phyloP scores from a whole-genome alignment of 2,113 vertebrate species.

The Reinhardtius hippoglossoides region DNA sequence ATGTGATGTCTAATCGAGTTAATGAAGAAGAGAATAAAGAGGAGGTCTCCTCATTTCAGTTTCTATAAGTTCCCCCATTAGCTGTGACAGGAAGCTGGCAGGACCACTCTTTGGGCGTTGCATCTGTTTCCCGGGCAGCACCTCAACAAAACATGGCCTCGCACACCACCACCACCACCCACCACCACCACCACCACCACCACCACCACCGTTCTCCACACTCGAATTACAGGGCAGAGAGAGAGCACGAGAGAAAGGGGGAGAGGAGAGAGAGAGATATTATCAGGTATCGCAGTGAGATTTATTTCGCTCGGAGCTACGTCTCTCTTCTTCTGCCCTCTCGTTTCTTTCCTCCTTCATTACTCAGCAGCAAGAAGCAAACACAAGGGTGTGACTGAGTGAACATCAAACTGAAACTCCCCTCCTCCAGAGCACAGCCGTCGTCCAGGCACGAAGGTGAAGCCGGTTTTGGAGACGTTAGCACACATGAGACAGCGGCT shows the following conservation, averaged over 20 bases:
- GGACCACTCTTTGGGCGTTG: conserved; percentile 53
- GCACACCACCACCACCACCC: conserved; percentile 46
- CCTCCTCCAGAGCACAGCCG: conserved; percentile 38
- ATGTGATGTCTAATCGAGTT: conserved; percentile 4
- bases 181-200: too few species aligned
- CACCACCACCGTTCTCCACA: conserved; percentile 36
- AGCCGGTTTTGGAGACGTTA: conserved; percentile 44
- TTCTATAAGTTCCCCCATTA: conserved; percentile 48
- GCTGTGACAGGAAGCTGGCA: conserved; percentile 68
- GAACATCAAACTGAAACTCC: conserved; percentile 51
- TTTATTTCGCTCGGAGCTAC: conserved; percentile 69
- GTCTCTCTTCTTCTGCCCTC: conserved; percentile 46
- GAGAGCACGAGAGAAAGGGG: conserved; percentile 3
- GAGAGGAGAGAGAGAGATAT: conserved; percentile 35
- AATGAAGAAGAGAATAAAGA: conserved; percentile 1
- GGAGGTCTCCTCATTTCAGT: conserved; percentile 40
- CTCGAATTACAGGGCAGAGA: conserved; percentile 47
- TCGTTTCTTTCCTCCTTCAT: conserved; percentile 52
- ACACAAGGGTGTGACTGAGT: conserved; percentile 66
- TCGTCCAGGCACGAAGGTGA: conserved; percentile 69
- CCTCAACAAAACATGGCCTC: conserved; percentile 79
- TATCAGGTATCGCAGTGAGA: conserved; percentile 68
- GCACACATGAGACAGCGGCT: conserved; percentile 19
- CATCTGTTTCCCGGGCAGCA: conserved; percentile 81
- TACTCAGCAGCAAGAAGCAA: conserved; percentile 67